These are phyloP conservation scores for Sycophila texana DNA, from an alignment of 2,888 invertebrate species.

Conservation along the genomic window DNA sequence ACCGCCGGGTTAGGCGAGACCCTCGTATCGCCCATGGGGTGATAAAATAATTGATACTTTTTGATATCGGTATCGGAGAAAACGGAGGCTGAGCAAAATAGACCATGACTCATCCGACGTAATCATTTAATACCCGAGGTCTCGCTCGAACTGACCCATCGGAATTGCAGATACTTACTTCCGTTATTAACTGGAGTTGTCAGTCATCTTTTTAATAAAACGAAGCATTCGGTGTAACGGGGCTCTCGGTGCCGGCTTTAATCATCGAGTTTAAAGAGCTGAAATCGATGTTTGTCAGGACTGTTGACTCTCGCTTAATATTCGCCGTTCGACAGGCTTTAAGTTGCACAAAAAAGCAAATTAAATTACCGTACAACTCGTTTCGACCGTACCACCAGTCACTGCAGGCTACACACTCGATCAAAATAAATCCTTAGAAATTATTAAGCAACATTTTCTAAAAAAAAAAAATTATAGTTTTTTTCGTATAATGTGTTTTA, in stretches of 20 bases:
- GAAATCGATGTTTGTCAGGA: neutral
- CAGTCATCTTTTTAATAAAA: too few species aligned
- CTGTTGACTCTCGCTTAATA: neutral
- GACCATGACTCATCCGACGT: neutral
- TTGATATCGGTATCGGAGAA: neutral
- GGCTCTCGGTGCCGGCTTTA: neutral
- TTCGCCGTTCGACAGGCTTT: neutral
- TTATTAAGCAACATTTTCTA: too few species aligned
- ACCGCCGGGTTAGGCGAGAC: neutral
- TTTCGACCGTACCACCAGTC: neutral
- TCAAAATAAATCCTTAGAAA: too few species aligned
- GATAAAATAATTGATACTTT: slow-evolving; percentile 5
- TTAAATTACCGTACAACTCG: neutral
- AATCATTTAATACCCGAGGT: neutral
- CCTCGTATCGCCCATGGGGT: neutral
- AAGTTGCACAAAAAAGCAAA: neutral
- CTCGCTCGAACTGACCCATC: neutral
- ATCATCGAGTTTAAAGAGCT: neutral
- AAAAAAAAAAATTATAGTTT: too few species aligned
- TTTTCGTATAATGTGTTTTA: too few species aligned
- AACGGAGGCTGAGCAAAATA: slow-evolving; percentile 1
- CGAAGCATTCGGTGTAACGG: neutral
- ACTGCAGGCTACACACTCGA: too few species aligned
- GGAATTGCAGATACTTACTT: slow-evolving; percentile 1
- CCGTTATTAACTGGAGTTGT: neutral